These are phyloP conservation scores for Heterotilapia buettikoferi DNA, from an alignment of 2,113 vertebrate genomes.

Conservation along the genomic window DNA sequence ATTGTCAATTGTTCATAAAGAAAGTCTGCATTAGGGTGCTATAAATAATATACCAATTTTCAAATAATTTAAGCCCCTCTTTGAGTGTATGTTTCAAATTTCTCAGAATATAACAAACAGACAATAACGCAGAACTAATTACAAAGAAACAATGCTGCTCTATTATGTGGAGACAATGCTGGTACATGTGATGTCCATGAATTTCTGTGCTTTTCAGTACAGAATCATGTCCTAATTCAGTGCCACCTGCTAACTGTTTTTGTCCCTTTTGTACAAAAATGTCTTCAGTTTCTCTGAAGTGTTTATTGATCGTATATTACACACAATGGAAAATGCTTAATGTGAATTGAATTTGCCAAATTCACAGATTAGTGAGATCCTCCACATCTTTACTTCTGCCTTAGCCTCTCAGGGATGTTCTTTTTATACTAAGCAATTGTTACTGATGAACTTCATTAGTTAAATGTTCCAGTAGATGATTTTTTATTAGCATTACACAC, in stretches of 20 bases:
- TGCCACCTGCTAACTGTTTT: neutral
- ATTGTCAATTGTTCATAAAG: neutral
- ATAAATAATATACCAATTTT: neutral
- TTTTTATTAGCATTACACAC: neutral
- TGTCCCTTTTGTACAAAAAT: neutral
- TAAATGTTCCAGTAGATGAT: neutral
- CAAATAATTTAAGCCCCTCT: accelerated
- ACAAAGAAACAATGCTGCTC: neutral
- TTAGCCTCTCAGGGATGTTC: accelerated
- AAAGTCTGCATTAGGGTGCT: neutral
- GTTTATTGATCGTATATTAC: neutral
- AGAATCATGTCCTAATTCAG: neutral
- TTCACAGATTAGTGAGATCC: neutral
- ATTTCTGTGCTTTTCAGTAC: neutral
- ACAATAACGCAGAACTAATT: neutral
- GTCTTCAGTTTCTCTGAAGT: neutral
- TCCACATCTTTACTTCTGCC: neutral
- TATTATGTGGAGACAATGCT: neutral
- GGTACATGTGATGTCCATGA: neutral
- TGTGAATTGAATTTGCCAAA: neutral
- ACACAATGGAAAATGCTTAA: neutral
- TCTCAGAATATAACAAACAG: neutral
- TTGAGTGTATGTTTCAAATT: neutral
- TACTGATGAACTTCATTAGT: neutral
- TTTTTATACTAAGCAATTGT: neutral